phyloP scores from a whole-genome alignment of 2,888 invertebrate genomes.

The Onthophagus sagittarius region DNA sequence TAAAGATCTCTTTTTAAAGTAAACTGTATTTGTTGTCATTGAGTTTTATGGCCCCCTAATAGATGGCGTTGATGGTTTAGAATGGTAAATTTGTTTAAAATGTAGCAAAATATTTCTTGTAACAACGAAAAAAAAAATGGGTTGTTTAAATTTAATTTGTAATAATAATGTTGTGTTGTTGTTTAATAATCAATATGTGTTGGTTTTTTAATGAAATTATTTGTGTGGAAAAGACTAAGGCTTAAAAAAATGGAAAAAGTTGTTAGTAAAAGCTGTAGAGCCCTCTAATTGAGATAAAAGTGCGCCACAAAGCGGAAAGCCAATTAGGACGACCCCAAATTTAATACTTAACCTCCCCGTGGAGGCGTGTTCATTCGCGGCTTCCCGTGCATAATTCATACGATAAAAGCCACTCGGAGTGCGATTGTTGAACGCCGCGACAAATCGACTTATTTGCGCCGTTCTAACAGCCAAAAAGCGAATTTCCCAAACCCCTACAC shows the following conservation, averaged over 20 bases:
- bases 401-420: not conserved
- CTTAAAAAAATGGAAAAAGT: not conserved
- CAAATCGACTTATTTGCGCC: not conserved
- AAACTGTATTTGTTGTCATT: too few relatives aligned
- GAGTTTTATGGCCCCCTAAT: too few relatives aligned
- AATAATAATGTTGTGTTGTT: too few relatives aligned
- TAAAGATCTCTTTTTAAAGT: too few relatives aligned
- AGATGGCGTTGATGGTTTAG: too few relatives aligned
- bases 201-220: too few relatives aligned
- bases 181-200: too few relatives aligned
- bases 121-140: too few relatives aligned
- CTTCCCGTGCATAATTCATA: not conserved
- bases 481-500: not conserved
- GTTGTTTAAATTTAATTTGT: too few relatives aligned
- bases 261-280: not conserved
- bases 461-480: not conserved
- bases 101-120: too few relatives aligned
- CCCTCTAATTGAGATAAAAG: not conserved
- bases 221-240: too few relatives aligned
- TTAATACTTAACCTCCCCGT: not conserved
- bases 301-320: not conserved
- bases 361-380: not conserved
- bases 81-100: too few relatives aligned
- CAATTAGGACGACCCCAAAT: not conserved
- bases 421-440: not conserved